Conservation (phyloP, 1,140 invertebrate species). For the Drosophila rhopaloa region DNA sequence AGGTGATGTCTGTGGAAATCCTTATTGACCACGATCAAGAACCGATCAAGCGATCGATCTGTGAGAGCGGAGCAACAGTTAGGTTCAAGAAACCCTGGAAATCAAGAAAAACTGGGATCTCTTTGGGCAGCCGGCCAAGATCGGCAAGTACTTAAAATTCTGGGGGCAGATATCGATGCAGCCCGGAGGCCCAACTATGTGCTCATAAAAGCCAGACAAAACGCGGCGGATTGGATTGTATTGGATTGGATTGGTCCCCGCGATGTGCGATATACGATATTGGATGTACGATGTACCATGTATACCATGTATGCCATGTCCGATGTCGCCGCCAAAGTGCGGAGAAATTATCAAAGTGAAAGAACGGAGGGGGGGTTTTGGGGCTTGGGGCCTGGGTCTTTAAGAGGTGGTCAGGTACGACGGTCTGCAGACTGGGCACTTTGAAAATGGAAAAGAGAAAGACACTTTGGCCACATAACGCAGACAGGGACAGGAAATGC, state of each 20-base stretch:
- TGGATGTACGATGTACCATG: background rate
- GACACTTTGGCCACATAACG: slow-evolving; percentile 7
- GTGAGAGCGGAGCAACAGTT: slow-evolving; percentile 17
- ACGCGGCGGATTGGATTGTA: slow-evolving; percentile 25
- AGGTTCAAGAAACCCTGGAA: slow-evolving; percentile 28
- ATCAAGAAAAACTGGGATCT: slow-evolving; percentile 5
- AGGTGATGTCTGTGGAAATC: slow-evolving; percentile 13
- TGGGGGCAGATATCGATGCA: slow-evolving; percentile 61
- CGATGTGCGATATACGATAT: slow-evolving; percentile 1
- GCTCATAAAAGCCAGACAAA: slow-evolving; percentile 37
- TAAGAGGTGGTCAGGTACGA: slow-evolving; percentile 8
- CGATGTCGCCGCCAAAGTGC: slow-evolving; percentile 6
- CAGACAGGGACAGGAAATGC: slow-evolving; percentile 68
- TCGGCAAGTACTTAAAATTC: slow-evolving; percentile 71
- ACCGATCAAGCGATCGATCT: slow-evolving; percentile 9
- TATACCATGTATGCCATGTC: background rate
- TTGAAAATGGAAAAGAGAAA: slow-evolving; percentile 27
- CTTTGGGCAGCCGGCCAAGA: slow-evolving; percentile 46
- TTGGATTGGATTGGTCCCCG: slow-evolving; percentile 4
- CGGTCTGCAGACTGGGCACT: slow-evolving; percentile 37
- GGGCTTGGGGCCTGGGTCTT: background rate
- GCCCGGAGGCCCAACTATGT: slow-evolving; percentile 27
- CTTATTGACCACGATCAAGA: slow-evolving; percentile 5
- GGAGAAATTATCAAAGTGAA: slow-evolving; percentile 28
- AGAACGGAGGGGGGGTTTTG: background rate